Conservation (phyloP, 2,797 vertebrate genomes). For the Lacerta agilis region DNA sequence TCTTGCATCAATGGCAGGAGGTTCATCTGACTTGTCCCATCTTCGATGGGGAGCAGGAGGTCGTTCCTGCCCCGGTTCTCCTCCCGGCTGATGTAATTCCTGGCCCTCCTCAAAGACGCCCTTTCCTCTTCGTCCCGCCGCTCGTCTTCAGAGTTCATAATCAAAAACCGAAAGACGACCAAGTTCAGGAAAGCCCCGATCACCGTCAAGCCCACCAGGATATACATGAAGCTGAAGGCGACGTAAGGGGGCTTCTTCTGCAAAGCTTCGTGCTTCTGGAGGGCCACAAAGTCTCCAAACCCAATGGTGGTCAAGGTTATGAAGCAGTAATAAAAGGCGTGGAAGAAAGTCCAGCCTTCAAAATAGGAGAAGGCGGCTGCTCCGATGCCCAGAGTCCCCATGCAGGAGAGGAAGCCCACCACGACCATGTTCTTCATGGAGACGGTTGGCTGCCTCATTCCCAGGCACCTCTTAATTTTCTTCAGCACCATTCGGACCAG, state of each 20-base stretch:
- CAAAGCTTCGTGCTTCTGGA: slow-evolving; percentile 94
- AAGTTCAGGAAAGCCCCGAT: slow-evolving; percentile 96
- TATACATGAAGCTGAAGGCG: slow-evolving; percentile 97
- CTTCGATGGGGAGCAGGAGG: slow-evolving; percentile 85
- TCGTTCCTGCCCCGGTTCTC: slow-evolving; percentile 80
- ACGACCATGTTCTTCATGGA: slow-evolving; percentile 97
- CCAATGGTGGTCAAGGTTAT: slow-evolving; percentile 98
- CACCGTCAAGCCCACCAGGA: slow-evolving; percentile 93
- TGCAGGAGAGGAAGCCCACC: slow-evolving; percentile 93
- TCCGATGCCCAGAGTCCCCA: slow-evolving; percentile 90
- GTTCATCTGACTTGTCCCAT: slow-evolving; percentile 89
- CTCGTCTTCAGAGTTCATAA: slow-evolving; percentile 91
- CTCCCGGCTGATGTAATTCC: slow-evolving; percentile 66
- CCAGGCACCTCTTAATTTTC: slow-evolving; percentile 88
- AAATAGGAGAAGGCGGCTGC: slow-evolving; percentile 93
- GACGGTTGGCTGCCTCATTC: slow-evolving; percentile 85
- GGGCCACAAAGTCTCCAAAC: slow-evolving; percentile 96
- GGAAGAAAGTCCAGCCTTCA: slow-evolving; percentile 97
- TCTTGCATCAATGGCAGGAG: slow-evolving; percentile 83
- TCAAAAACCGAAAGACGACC: slow-evolving; percentile 94
- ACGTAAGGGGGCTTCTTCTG: slow-evolving; percentile 95
- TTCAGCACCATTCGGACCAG: slow-evolving; percentile 90
- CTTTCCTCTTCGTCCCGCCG: slow-evolving; percentile 85
- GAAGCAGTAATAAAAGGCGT: slow-evolving; percentile 98
- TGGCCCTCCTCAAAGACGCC: slow-evolving; percentile 83